These are phyloP conservation scores for Spongilla lacustris DNA, from an alignment of 37 sponge, comb jelly and placozoan species.

Conservation along the genomic window DNA sequence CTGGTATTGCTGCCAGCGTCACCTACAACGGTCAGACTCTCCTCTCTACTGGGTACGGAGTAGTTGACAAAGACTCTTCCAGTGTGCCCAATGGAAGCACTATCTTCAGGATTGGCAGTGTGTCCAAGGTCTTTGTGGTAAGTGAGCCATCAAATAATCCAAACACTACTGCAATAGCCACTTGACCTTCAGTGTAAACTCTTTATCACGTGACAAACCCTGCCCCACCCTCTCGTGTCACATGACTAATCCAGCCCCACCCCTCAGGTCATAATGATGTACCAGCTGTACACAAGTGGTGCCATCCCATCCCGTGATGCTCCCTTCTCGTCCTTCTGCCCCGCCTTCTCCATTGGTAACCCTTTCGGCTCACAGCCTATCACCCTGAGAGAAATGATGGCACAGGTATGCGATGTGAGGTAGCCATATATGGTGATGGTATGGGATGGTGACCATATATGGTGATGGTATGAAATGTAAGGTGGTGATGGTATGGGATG, in stretches of 20 bases:
- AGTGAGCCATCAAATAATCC: no score
- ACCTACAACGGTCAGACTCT: conserved; percentile 28
- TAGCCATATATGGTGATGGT: no score
- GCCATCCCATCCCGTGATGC: conserved; percentile 63
- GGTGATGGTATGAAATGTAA: no score
- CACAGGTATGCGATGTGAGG: conserved; percentile 51
- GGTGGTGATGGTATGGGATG: no score
- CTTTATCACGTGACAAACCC: not conserved
- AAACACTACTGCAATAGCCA: no score
- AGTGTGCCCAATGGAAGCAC: conserved; percentile 27
- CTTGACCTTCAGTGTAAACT: no score
- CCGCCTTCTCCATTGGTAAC: conserved; percentile 43
- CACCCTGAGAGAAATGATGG: conserved; percentile 50
- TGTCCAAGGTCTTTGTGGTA: conserved; percentile 75
- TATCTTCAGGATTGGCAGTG: conserved; percentile 72
- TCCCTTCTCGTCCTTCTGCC: conserved; percentile 39
- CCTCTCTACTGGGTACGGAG: conserved; percentile 19
- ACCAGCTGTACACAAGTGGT: conserved; percentile 59
- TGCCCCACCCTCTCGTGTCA: no score
- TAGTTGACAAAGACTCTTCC: not conserved
- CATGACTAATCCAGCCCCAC: no score
- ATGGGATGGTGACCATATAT: no score
- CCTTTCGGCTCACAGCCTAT: conserved; percentile 26
- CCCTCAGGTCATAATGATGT: conserved; percentile 50
- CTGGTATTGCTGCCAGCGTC: conserved; percentile 46